Base-by-base conservation (phyloP, 2,113 vertebrate species). In the Gallinago jamesoni region DNA sequence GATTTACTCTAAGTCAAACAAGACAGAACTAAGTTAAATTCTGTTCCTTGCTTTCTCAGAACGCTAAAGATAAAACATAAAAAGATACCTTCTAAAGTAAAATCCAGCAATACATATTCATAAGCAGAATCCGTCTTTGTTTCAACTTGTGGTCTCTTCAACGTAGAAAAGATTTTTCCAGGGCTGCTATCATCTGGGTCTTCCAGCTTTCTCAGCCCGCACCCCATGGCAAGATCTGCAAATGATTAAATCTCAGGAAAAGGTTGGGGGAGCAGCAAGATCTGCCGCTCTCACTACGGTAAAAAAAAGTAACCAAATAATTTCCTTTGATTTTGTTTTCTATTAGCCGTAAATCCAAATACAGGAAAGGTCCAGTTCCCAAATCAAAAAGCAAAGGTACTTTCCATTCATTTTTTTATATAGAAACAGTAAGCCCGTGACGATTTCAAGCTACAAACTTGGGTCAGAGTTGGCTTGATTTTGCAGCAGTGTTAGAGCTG, bases 101-200 rank as follows among this genome's bases (percentile, higher is more conserved):
- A 99, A 98, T 99, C 99, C 93, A 99, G 98, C 95, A 99, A 97
- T 48, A 99, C 97, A 39, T 99, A 99, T 97, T 99, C 99, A 96
- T 99, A 99, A 80, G 98, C 99, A 48, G 98, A 98, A 85, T 99
- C 99, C 2, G 97, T 98, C 96, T 98, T 99, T 97, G 98, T 99
- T 98, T 99, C 99, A 96, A 99, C 99, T 97, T 99, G 99, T 4
- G 99, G 98, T 98, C 99, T 99, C 97, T 99, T 99, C 97, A 99
- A 90, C 1, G 99, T 99, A 95, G 99, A 99, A 96, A 99, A 99
- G 91, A 99, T 99, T 96, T 99, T 99, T 97, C 99, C 99, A 90
- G 99, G 99, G 90, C 99, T 99, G 98, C 98, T 99, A 97, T 99
- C 99, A 98, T 99, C 99, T 78, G 99, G 99, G 95, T 99, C 99